These are phyloP conservation scores for Tiliqua scincoides DNA, from an alignment of 2,113 vertebrate genomes.

Conservation along the genomic window DNA sequence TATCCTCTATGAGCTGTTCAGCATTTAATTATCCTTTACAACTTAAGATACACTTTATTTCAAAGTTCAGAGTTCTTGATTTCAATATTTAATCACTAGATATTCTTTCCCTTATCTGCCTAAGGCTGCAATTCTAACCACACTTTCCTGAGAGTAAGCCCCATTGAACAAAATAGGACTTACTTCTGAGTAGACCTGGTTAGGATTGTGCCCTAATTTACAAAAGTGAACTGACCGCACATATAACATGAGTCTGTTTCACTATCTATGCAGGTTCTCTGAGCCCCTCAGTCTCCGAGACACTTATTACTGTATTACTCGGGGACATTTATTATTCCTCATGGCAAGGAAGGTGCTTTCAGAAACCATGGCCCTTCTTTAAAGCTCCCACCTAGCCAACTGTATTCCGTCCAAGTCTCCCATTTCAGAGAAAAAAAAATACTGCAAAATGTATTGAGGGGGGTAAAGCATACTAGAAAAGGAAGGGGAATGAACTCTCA, in stretches of 20 bases:
- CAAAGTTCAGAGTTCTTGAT: not conserved
- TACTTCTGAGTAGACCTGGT: too few relatives aligned
- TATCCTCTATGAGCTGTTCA: not conserved
- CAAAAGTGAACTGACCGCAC: not conserved
- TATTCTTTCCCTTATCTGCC: not conserved
- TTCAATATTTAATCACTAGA: not conserved
- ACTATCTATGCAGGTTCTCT: not conserved
- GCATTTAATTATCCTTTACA: not conserved
- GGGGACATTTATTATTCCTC: too few relatives aligned
- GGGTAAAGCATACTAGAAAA: not conserved
- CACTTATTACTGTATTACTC: not conserved
- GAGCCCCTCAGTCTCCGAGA: not conserved
- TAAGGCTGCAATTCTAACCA: too few relatives aligned
- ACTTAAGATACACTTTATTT: not conserved
- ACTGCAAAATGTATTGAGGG: not conserved
- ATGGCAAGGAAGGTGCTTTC: not conserved
- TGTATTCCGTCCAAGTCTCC: not conserved
- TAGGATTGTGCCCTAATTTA: too few relatives aligned
- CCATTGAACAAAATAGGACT: too few relatives aligned
- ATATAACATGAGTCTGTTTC: not conserved
- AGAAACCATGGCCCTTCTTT: not conserved
- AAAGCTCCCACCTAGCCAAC: not conserved
- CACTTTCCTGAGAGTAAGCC: too few relatives aligned
- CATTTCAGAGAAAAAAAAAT: not conserved
- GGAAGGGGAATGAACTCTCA: conserved; percentile 2